phyloP scores from a whole-genome alignment of 2,888 invertebrate species.

The Andrena fulva region DNA sequence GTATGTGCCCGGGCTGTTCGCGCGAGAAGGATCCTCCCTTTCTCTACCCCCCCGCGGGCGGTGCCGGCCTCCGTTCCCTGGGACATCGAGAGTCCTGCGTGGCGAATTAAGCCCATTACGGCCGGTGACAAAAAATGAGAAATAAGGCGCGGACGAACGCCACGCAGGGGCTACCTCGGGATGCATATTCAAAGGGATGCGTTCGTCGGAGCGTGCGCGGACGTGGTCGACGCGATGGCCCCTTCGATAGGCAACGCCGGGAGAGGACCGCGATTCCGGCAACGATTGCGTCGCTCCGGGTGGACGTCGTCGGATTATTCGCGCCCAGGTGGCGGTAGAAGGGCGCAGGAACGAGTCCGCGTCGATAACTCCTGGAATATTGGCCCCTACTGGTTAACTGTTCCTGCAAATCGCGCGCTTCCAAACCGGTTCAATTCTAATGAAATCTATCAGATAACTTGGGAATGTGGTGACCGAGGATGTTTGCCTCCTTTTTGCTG shows the following conservation, averaged over 20 bases:
- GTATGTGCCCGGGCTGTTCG: conserved; percentile 65
- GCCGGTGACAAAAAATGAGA: conserved; percentile 63
- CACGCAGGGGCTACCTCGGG: neutral
- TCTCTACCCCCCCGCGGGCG: neutral
- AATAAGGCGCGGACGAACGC: conserved; percentile 44
- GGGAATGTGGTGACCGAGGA: no score
- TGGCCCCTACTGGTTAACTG: no score
- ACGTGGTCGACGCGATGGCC: neutral
- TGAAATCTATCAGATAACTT: no score
- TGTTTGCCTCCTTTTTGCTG: no score
- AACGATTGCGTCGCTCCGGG: no score
- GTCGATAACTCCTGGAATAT: no score
- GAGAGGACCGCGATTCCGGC: neutral
- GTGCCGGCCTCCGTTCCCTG: conserved; percentile 34
- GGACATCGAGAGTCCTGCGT: conserved; percentile 46
- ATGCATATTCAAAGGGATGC: conserved; percentile 57
- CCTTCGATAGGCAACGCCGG: neutral
- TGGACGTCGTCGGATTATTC: no score
- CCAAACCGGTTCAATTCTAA: no score
- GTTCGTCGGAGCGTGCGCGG: conserved; percentile 7
- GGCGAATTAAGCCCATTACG: conserved; percentile 65
- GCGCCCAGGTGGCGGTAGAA: no score
- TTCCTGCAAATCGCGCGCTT: no score
- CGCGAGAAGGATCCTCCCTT: conserved; percentile 61
- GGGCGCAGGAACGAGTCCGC: no score